Evolutionary conservation across 1,140 invertebrate species (phyloP), one percentile per base, ranked within the genome.

Genomic region (Delia radicum): DNA sequence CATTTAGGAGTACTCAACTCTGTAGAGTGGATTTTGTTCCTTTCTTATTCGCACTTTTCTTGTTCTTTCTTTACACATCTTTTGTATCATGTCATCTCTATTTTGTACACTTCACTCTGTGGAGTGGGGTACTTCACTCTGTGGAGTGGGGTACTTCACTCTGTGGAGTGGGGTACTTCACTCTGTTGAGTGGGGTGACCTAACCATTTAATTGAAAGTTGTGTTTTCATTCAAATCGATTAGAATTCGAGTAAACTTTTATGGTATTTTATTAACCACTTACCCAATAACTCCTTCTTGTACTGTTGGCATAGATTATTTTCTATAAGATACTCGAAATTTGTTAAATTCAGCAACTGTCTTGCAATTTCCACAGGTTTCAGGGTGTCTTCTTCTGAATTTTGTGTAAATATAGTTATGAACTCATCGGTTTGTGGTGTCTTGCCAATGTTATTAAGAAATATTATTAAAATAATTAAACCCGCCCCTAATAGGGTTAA

Each of bases 281-380:
- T 48, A 85, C 83, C 83, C 29, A 85, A 31, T 42, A 85, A 78
- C 33, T 84, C 83, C 3, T 80, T 80, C n/a, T 84, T 80, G 8
- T 79, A 80, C 8, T 77, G 77, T 27, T 79, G 77, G 13, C 83
- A 85, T 26, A 82, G 79, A 79, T 84, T 69, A 71, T 79, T 84
- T n/a, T 72, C 37, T 21, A 84, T 79, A 65, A 80, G 61, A 67
- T 84, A 85, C 2, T 81, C 76, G 37, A 85, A 85, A 18, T 84
- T 69, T 2, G 73, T 74, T 55, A 76, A 71, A 29, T 76, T 76
- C 21, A 74, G n/a, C 15, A 76, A 27, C 24, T 62, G 10, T 10
- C 28, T 27, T 8, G 46, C 7, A 42, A 72, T 26, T 46, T 37
- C 28, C 21, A 33, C 5, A 46, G 31, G 31, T 26, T 26, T 5